Base-by-base conservation (phyloP, 2,797 vertebrate genomes). In the Buceros bicornis region DNA sequence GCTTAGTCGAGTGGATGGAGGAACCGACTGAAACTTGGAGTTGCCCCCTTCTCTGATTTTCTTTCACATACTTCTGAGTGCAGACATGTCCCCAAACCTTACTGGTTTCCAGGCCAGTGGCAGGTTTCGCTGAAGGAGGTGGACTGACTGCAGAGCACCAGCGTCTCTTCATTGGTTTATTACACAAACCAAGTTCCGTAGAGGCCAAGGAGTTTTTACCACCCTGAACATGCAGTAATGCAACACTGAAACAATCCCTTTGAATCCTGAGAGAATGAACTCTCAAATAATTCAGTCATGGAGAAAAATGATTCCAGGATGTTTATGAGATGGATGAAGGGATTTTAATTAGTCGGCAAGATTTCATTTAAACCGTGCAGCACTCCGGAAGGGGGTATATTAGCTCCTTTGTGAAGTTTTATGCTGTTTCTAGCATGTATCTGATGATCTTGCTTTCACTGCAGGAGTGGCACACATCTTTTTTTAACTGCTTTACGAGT, bases 241-340 rank as follows among this genome's bases (percentile, higher is more conserved):
- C 72, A 87, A 61, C 54, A 28, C 70, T 37, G 22, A 76, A 91
- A 58, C 82, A 83, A 82, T 56, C 0, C 8, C n/a, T 58, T 57
- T 43, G 22, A 76, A 91, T 90, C 82, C 82, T 43, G 40, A 78
- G 85, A 90, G 87, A 81, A 82, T 3, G 21, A 72, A 72, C 76
- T 76, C 69, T 79, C 93, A 72, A 93, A 95, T 91, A 82, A 95
- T 91, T 97, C 89, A 95, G 61, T 29, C 72, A 58, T 57, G 11
- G 60, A 93, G 69, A 73, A 90, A 81, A 94, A 57, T 0, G 4
- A 66, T 83, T 88, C 65, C 69, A 76, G 76, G 87, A 54, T 91
- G 80, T 93, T 96, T 94, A 86, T 91, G 85, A 96, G 82, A 83
- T 60, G 87, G 76, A 95, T 90, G 95, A 95, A 95, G 61, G 69